Conservation (phyloP, 2,888 invertebrate species). For the Drosophila anomalata region DNA sequence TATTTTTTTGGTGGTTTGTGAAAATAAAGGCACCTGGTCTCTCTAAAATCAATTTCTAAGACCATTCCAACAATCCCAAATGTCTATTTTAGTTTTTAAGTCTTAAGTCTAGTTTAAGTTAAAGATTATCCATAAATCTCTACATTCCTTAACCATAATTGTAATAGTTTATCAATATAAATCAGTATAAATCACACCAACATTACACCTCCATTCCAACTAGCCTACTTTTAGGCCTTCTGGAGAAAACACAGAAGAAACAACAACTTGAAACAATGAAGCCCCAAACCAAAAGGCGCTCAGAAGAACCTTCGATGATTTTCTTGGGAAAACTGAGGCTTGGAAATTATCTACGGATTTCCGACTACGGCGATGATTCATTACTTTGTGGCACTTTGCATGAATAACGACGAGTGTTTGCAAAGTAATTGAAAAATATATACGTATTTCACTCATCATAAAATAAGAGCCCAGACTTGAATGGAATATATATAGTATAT, state of each 20-base stretch:
- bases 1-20: too few species aligned
- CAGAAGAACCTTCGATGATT: neutral
- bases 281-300: neutral
- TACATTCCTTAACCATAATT: too few species aligned
- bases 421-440: conserved; percentile 20
- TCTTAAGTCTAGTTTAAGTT: too few species aligned
- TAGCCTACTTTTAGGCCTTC: conserved; percentile 65
- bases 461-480: neutral
- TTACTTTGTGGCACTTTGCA: conserved; percentile 24
- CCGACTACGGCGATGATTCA: conserved; percentile 34
- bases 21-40: too few species aligned
- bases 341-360: conserved; percentile 27
- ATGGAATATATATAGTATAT: neutral
- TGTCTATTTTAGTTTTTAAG: too few species aligned
- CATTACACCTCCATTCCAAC: neutral
- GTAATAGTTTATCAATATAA: too few species aligned
- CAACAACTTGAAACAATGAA: conserved; percentile 1
- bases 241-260: neutral
- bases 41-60: too few species aligned
- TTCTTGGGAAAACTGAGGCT: conserved; percentile 14
- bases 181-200: neutral
- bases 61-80: too few species aligned
- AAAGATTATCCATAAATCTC: too few species aligned
- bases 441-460: neutral
- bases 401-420: conserved; percentile 30